Evolutionary conservation across 2,888 invertebrate species (phyloP), one percentile per base, ranked within the genome.

Genomic region (Gryllus longicercus): DNA sequence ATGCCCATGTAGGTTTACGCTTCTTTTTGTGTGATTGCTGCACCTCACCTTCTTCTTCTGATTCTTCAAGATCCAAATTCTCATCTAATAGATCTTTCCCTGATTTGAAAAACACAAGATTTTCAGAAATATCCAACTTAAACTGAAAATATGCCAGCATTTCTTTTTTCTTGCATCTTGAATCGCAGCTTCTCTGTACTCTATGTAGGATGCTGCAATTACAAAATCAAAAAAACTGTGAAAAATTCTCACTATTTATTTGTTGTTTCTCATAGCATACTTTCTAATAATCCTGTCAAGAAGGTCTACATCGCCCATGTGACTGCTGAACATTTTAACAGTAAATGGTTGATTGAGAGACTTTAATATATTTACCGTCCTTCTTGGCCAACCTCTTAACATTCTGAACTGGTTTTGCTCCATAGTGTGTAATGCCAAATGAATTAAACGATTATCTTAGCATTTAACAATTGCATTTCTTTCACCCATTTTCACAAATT

Each of bases 251-350:
- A 82, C 76, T 51, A 80, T 63, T 81, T 82, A 82, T 50, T 82
- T 21, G 21, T 21, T 21, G 21, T 82, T 77, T 23, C 75, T 49
- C 50, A 78, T 50, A 23, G 63, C 51, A 51, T 82, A 82, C 75
- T 78, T 80, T 23, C 78, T 78, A 23, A 81, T 74, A 63, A 82
- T 81, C 78, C 82, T 80, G 51, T 82, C 75, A 23, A 80, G 50
- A 49, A 83, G 78, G 79, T 83, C 21, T 21, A 81, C 81, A 63
- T 82, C 81, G 63, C 82, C 80, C 82, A 81, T 83, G 74, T 81
- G 76, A 23, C 50, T 50, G 63, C 82, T 82, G 78, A 83, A 82
- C 25, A 50, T 51, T 50, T 80, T 77, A n/a, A 83, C 80, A 78
- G 81, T 79, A 51, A 63, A 23, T 74, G 83, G 82, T 50, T 78